Evolutionary conservation across 2,797 vertebrate species (phyloP).

Genomic region (Sebastiscus tertius): DNA sequence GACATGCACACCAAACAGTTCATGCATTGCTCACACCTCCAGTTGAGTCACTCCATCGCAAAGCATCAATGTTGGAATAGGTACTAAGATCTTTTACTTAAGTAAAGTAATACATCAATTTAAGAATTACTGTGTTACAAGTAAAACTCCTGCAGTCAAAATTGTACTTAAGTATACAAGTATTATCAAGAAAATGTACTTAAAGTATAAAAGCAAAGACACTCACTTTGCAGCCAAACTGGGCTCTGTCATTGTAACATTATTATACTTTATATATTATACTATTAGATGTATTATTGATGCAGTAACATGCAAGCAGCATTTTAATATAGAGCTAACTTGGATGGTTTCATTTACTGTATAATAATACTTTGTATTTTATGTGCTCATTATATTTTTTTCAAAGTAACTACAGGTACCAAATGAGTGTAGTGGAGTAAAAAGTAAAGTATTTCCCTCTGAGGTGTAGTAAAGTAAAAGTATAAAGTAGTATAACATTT

Average conservation of each 20-base stretch:
- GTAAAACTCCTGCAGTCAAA: background rate
- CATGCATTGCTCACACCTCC: slow-evolving; percentile 50
- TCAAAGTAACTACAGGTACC: background rate
- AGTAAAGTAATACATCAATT: background rate
- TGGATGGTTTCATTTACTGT: background rate
- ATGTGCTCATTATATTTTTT: background rate
- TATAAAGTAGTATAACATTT: background rate
- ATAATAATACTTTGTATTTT: background rate
- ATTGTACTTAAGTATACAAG: background rate
- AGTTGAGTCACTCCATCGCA: slow-evolving; percentile 37
- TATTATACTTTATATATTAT: background rate
- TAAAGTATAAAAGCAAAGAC: background rate
- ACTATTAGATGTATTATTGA: background rate
- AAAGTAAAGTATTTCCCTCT: background rate
- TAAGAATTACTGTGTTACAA: background rate
- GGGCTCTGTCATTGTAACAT: background rate
- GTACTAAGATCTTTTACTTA: background rate
- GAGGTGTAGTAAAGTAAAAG: background rate
- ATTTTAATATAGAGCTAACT: background rate
- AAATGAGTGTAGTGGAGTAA: background rate
- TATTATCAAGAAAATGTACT: background rate
- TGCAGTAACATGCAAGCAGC: background rate
- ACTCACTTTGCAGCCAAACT: background rate
- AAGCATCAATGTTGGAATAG: background rate
- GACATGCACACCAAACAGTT: slow-evolving; percentile 72